Evolutionary conservation across 2,113 vertebrate genomes (phyloP).

Genomic region (Pycnonotus jocosus): DNA sequence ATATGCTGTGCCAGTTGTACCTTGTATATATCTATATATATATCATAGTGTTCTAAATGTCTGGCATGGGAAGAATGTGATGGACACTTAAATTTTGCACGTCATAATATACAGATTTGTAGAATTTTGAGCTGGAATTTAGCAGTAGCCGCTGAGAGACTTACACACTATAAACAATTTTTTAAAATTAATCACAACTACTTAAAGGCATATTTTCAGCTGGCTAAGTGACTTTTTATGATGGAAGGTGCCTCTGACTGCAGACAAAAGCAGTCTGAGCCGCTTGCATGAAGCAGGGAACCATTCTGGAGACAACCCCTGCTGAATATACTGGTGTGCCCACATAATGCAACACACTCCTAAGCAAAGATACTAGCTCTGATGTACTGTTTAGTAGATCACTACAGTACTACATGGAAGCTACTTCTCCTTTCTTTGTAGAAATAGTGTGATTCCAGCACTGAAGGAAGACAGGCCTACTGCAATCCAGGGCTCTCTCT

Average conservation of each 20-base stretch:
- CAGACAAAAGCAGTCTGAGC: not conserved
- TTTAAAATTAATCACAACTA: not conserved
- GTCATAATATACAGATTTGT: not conserved
- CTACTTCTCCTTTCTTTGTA: not conserved
- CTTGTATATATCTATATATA: not conserved
- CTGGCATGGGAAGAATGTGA: not conserved
- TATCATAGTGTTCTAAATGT: not conserved
- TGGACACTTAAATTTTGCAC: not conserved
- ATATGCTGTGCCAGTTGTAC: not conserved
- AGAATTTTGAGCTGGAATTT: not conserved
- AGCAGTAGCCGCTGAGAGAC: not conserved
- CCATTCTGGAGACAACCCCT: not conserved
- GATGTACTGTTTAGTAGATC: not conserved
- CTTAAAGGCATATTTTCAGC: not conserved
- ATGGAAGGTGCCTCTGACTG: not conserved
- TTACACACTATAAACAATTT: rapidly evolving
- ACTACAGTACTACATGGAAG: not conserved
- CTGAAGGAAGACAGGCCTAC: not conserved
- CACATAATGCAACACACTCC: not conserved
- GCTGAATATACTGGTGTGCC: not conserved
- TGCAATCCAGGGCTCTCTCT: not conserved
- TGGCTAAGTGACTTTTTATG: not conserved
- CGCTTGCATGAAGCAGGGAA: not conserved
- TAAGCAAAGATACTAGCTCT: not conserved
- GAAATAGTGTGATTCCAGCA: not conserved